Conservation (phyloP, 1,140 invertebrate genomes). For the Drosophila quadrilineata region DNA sequence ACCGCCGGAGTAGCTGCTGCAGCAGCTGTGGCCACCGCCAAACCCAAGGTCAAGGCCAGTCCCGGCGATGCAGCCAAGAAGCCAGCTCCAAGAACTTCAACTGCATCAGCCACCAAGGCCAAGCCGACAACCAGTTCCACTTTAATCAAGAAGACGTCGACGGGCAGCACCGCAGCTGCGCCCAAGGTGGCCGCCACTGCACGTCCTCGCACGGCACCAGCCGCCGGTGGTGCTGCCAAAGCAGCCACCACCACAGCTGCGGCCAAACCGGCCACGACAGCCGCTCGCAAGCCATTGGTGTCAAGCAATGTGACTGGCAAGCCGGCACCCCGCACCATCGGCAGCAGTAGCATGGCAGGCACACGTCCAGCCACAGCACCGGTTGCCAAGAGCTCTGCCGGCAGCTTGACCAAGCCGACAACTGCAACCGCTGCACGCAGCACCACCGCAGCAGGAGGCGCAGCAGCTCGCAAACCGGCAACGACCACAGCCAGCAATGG, state of each 20-base stretch:
- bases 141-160: constrained; percentile 28
- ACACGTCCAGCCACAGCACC: constrained; percentile 54
- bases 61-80: constrained; percentile 45
- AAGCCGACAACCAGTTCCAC: constrained; percentile 20
- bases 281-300: constrained; percentile 44
- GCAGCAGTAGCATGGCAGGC: constrained; percentile 18
- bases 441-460: constrained; percentile 6
- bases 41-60: constrained; percentile 27
- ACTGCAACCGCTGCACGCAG: constrained; percentile 8
- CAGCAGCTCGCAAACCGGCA: constrained; percentile 11
- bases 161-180: constrained; percentile 13
- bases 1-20: constrained; percentile 26
- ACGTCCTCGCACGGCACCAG: constrained; percentile 66
- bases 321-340: constrained; percentile 16
- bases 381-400: constrained; percentile 19
- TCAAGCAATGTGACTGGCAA: constrained; percentile 41
- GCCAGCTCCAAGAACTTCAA: constrained; percentile 19
- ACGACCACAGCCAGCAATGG: constrained; percentile 8
- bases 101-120: constrained; percentile 27
- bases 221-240: constrained; percentile 23
- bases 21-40: constrained; percentile 17
- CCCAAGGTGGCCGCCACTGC: constrained; percentile 27
- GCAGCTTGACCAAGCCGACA: constrained; percentile 19
- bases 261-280: constrained; percentile 20
- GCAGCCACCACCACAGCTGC: constrained; percentile 15